These are phyloP conservation scores for Tylochromis polylepis DNA, from an alignment of 2,113 vertebrate genomes.

Conservation along the genomic window DNA sequence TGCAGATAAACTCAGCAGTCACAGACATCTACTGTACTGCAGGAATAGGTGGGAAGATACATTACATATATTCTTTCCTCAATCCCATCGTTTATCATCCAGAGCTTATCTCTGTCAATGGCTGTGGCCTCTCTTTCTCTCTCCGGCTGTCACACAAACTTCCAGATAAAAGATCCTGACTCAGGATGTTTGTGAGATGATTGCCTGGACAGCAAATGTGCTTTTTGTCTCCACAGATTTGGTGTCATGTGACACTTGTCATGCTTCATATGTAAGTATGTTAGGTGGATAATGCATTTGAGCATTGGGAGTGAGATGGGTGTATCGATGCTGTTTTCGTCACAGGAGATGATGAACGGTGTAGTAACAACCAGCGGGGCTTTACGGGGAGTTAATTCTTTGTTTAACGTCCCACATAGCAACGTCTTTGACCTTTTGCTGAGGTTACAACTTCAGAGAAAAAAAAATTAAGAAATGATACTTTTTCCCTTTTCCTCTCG, in stretches of 20 bases:
- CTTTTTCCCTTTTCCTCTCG: too few relatives aligned
- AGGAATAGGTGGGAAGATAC: slow-evolving; percentile 18
- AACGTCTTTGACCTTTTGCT: neutral
- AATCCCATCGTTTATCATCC: slow-evolving; percentile 7
- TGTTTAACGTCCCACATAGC: slow-evolving; percentile 5
- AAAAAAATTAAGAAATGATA: neutral
- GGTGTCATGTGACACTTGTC: neutral
- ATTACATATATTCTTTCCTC: neutral
- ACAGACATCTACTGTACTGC: neutral
- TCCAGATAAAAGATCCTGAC: neutral
- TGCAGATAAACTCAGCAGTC: neutral
- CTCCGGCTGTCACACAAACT: neutral
- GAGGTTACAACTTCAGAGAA: neutral
- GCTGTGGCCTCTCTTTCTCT: neutral
- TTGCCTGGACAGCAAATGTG: neutral
- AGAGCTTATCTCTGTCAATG: neutral
- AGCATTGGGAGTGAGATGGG: neutral
- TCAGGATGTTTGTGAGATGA: neutral
- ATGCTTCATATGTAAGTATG: neutral
- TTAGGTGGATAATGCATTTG: neutral
- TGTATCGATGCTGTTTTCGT: neutral
- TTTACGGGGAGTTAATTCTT: neutral
- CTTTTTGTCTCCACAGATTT: slow-evolving; percentile 12
- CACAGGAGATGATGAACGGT: slow-evolving; percentile 21
- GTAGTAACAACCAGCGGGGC: neutral